phyloP scores from a whole-genome alignment of 2,797 vertebrate species.

The Galaxias olidus region DNA sequence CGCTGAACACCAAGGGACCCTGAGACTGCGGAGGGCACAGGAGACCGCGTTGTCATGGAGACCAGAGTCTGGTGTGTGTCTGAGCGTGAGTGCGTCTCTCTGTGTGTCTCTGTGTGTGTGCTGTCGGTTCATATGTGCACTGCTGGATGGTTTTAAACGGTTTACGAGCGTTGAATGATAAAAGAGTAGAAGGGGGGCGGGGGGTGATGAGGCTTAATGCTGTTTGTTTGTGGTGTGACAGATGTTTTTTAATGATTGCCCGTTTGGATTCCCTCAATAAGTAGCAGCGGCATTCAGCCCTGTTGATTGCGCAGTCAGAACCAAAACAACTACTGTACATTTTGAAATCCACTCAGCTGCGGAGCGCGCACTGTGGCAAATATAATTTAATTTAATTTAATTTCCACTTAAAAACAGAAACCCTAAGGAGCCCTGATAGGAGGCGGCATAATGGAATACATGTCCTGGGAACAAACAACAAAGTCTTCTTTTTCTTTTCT shows the following conservation, averaged over 20 bases:
- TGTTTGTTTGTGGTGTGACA: slow-evolving; percentile 54
- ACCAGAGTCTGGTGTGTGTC: slow-evolving; percentile 27
- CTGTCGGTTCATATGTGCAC: slow-evolving; percentile 32
- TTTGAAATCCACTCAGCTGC: background rate
- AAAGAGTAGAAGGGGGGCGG: slow-evolving; percentile 51
- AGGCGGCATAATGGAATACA: too few relatives aligned
- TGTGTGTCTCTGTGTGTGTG: slow-evolving; percentile 27
- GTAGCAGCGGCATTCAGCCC: slow-evolving; percentile 52
- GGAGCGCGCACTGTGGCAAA: background rate
- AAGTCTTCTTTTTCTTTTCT: too few relatives aligned
- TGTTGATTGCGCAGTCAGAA: background rate
- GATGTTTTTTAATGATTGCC: slow-evolving; percentile 55
- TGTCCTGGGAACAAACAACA: too few relatives aligned
- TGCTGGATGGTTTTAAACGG: slow-evolving; percentile 53
- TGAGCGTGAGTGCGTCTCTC: slow-evolving; percentile 32
- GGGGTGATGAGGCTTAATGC: slow-evolving; percentile 50
- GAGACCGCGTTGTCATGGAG: slow-evolving; percentile 70
- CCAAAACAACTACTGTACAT: background rate
- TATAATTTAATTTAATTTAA: background rate
- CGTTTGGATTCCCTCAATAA: slow-evolving; percentile 49
- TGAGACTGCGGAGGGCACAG: slow-evolving; percentile 67
- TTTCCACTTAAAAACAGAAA: background rate
- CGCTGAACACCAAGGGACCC: slow-evolving; percentile 81
- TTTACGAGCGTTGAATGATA: slow-evolving; percentile 55
- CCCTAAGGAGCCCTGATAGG: background rate